Conservation (phyloP, 2,888 invertebrate genomes). For the Nomada flava region DNA sequence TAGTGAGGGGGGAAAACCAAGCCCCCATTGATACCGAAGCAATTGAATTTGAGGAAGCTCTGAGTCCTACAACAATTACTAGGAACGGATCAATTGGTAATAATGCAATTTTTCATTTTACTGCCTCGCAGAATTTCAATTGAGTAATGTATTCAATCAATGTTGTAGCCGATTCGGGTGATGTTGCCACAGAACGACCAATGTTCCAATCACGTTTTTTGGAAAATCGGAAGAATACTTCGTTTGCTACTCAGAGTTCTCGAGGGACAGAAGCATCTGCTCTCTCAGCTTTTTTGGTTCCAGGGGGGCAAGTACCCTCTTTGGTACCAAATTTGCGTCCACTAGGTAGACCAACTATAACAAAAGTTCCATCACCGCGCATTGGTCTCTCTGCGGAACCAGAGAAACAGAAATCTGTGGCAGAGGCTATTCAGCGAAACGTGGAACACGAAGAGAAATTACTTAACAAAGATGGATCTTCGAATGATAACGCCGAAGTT, state of each 20-base stretch:
- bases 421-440: conserved; percentile 55
- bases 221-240: conserved; percentile 50
- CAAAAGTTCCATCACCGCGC: conserved; percentile 86
- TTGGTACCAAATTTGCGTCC: conserved; percentile 75
- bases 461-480: conserved; percentile 66
- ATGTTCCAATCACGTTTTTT: conserved; percentile 6
- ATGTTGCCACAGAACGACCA: conserved; percentile 23
- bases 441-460: conserved; percentile 84
- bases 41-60: conserved; percentile 25
- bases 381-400: conserved; percentile 50
- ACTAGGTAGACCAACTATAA: conserved; percentile 86
- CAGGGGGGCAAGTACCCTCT: conserved; percentile 86
- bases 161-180: conserved; percentile 43
- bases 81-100: conserved; percentile 44
- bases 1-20: conserved; percentile 35
- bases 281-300: conserved; percentile 87
- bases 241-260: conserved; percentile 69
- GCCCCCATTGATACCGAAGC: conserved; percentile 30
- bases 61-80: conserved; percentile 24
- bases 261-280: conserved; percentile 85
- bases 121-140: not conserved
- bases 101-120: not conserved
- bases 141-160: not conserved
- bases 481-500: conserved; percentile 84
- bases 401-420: conserved; percentile 58